Evolutionary conservation across 1,140 invertebrate species (phyloP).

Genomic region (Calliopsis andreniformis): DNA sequence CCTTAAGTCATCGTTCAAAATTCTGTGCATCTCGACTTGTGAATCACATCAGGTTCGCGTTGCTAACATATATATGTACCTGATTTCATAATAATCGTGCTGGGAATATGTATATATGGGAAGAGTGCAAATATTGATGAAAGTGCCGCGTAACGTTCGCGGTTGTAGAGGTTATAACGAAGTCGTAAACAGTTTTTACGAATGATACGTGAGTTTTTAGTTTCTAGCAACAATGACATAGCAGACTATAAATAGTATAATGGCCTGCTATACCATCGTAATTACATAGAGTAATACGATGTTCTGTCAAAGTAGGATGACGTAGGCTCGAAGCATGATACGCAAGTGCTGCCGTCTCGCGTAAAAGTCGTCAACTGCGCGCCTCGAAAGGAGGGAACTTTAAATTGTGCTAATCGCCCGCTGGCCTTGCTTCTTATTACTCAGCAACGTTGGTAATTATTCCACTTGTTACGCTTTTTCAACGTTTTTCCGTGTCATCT

Average conservation of each 20-base stretch:
- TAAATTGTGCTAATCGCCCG: not conserved
- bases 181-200: slow-evolving; percentile 4
- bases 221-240: not conserved
- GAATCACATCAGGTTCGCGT: not conserved
- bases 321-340: slow-evolving; percentile 44
- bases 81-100: not conserved
- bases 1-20: not conserved
- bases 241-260: slow-evolving; percentile 46
- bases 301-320: slow-evolving; percentile 56
- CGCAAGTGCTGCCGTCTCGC: slow-evolving; percentile 51
- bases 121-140: slow-evolving; percentile 6
- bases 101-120: not conserved
- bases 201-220: not conserved
- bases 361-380: slow-evolving; percentile 11
- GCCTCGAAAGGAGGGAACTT: slow-evolving; percentile 39
- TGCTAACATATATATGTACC: not conserved
- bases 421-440: slow-evolving; percentile 50
- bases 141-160: slow-evolving; percentile 6
- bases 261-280: slow-evolving; percentile 24
- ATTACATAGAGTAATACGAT: slow-evolving; percentile 24
- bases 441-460: slow-evolving; percentile 48
- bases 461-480: not conserved
- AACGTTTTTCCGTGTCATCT: not conserved
- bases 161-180: slow-evolving; percentile 49
- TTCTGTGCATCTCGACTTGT: not conserved